Conservation (phyloP, 2,888 invertebrate species). For the Eristalis intricaria region DNA sequence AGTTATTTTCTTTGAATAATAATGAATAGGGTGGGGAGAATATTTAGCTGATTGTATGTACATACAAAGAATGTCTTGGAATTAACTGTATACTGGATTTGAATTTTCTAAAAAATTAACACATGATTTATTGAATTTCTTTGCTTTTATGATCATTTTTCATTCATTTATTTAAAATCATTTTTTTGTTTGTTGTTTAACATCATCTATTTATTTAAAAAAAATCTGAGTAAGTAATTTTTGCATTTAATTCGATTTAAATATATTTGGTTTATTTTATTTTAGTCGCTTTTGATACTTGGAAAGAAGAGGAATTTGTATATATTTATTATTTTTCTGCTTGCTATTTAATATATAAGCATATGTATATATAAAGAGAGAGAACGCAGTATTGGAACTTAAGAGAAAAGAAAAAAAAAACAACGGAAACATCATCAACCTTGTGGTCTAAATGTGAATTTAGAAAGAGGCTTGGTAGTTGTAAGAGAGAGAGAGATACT, state of each 20-base stretch:
- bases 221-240: slow-evolving; percentile 3
- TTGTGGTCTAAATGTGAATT: slow-evolving; percentile 13
- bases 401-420: background rate
- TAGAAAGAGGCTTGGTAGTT: slow-evolving; percentile 4
- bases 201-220: slow-evolving; percentile 34
- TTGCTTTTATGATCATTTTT: slow-evolving; percentile 32
- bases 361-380: slow-evolving; percentile 31
- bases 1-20: slow-evolving; percentile 1
- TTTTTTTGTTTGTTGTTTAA: slow-evolving; percentile 6
- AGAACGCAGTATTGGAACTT: slow-evolving; percentile 28
- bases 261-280: slow-evolving; percentile 33
- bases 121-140: slow-evolving; percentile 43
- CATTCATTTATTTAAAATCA: slow-evolving; percentile 17
- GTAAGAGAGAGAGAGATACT: slow-evolving; percentile 6
- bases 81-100: slow-evolving; percentile 17
- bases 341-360: slow-evolving; percentile 26
- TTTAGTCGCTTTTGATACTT: slow-evolving; percentile 79
- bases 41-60: slow-evolving; percentile 47
- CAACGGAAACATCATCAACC: slow-evolving; percentile 18
- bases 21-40: slow-evolving; percentile 46
- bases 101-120: slow-evolving; percentile 32
- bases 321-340: background rate
- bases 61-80: slow-evolving; percentile 55
- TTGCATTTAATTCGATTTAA: slow-evolving; percentile 13
- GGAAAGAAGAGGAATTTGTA: slow-evolving; percentile 77